Conservation (phyloP, 2,113 vertebrate species). For the Alectura lathami region DNA sequence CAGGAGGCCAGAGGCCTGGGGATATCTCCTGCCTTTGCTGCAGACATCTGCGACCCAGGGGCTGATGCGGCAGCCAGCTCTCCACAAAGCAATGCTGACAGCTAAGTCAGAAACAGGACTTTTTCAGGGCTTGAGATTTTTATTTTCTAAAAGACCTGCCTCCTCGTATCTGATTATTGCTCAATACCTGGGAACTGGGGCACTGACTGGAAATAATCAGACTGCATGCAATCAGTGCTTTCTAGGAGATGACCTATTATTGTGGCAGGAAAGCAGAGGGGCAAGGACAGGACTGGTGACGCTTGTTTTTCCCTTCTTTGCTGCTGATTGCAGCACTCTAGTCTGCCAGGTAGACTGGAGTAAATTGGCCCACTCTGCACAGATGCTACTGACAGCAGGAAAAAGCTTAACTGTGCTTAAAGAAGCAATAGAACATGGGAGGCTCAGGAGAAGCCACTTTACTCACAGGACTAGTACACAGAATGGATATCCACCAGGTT, state of each 20-base stretch:
- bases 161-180: background rate
- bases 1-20: background rate
- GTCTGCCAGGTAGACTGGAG: background rate
- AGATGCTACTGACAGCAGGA: background rate
- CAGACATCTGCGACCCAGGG: background rate
- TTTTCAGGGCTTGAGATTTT: background rate
- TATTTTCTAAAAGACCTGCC: background rate
- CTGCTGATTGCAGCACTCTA: background rate
- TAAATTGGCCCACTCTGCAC: background rate
- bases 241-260: background rate
- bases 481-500: background rate
- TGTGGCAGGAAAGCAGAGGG: background rate
- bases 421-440: background rate
- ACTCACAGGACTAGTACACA: background rate
- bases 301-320: background rate
- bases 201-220: background rate
- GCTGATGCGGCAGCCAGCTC: background rate
- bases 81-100: background rate
- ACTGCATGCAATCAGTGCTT: background rate
- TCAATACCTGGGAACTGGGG: background rate
- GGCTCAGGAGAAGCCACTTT: background rate
- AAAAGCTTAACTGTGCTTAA: background rate
- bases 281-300: background rate
- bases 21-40: background rate
- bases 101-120: background rate